Evolutionary conservation across 30 jellyfish, hydroid and myxozoan genomes (phyloP).

Genomic region (Pseudorhiza aurosa): DNA sequence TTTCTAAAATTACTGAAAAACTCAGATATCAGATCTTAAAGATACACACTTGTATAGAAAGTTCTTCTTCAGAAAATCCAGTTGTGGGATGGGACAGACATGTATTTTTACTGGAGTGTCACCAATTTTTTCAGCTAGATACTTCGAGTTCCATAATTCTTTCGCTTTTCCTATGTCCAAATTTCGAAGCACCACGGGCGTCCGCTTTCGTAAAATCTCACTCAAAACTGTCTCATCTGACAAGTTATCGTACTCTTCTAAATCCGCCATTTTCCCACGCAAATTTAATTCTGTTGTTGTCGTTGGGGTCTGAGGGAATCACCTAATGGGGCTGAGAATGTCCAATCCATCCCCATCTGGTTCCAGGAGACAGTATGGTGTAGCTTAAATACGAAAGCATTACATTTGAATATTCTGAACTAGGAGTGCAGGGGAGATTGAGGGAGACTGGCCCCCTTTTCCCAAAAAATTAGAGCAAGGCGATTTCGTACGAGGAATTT

Average conservation of each 20-base stretch:
- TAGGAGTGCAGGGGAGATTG: no score
- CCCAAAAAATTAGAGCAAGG: no score
- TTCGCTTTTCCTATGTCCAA: slow-evolving; percentile 71
- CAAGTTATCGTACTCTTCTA: slow-evolving; percentile 5
- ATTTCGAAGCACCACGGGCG: slow-evolving; percentile 72
- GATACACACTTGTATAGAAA: slow-evolving; percentile 75
- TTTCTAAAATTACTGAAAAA: no score
- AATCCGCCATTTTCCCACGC: slow-evolving; percentile 29
- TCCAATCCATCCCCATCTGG: no score
- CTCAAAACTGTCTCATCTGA: slow-evolving; percentile 28
- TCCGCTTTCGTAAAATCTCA: slow-evolving; percentile 43
- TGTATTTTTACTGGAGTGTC: slow-evolving; percentile 73
- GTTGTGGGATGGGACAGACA: slow-evolving; percentile 74
- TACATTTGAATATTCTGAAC: no score
- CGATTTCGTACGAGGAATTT: no score
- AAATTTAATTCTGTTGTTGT: slow-evolving; percentile 12
- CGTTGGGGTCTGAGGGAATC: not conserved
- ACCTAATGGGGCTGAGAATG: no score
- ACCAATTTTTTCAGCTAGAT: slow-evolving; percentile 57
- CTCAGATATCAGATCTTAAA: no score
- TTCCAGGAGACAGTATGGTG: no score
- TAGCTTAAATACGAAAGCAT: no score
- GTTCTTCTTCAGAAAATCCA: slow-evolving; percentile 84
- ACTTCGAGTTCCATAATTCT: slow-evolving; percentile 58
- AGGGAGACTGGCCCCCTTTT: no score